Evolutionary conservation across 2,113 vertebrate species (phyloP), one percentile per base, ranked within the genome.

Genomic region (Centropus bengalensis): DNA sequence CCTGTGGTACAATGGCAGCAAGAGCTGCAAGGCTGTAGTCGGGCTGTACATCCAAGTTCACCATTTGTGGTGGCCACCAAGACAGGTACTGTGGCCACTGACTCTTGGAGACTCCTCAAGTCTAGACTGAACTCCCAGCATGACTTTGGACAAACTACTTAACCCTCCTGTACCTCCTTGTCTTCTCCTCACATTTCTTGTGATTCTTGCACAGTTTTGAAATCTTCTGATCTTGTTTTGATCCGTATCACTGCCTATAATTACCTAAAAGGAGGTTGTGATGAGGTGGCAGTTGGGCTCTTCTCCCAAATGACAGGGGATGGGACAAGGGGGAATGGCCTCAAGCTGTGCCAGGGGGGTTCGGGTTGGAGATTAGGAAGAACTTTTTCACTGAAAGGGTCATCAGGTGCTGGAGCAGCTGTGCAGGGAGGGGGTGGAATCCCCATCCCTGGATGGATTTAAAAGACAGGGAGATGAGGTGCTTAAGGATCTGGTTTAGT

Each of bases 61-160:
- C 32, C 7, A 2, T 0, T 0, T 20, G 20, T 0, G 4, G n/a
- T 36, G 36, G 36, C 36, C 69, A 84, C 64, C 47, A 15, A 77
- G 64, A 56, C 88, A 27, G 62, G 20, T 36, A 49, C 15, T 13
- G 47, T 63, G n/a, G 20, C 40, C 21, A 24, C 40, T 13, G 49
- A 13, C 27, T 70, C 32, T n/a, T 3, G 1, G 42, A 62, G 42
- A 14, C 16, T 38, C 64, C 33, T 3, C 38, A 11, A n/a, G 20
- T 9, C 51, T 33, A 23, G 40, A 8, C 23, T 52, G 33, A 77
- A 3, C 68, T 64, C 51, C 27, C 45, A 67, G 67, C 40, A 7
- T 32, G 28, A 15, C 36, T 52, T 51, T 47, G 77, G 28, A 54
- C 18, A 62, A 81, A 47, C 21, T 36, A 8, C n/a, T 42, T 7